Conservation (phyloP, 2,113 vertebrate species). For the Chionomys nivalis region DNA sequence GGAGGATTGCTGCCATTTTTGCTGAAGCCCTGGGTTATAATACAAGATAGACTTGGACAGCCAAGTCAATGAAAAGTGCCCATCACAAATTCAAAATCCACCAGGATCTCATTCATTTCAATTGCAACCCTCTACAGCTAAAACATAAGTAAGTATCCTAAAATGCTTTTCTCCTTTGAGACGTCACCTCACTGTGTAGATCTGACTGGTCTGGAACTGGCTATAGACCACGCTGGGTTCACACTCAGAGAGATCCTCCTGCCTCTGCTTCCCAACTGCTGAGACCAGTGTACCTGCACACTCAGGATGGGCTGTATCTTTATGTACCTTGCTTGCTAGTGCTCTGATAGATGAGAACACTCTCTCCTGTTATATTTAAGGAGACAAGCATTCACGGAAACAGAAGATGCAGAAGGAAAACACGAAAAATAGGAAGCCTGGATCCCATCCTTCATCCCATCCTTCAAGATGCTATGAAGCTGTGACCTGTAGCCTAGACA, state of each 20-base stretch:
- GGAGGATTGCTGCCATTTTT: background rate
- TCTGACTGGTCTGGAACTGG: background rate
- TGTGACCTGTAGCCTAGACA: background rate
- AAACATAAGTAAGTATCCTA: slow-evolving; percentile 19
- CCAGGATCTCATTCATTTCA: background rate
- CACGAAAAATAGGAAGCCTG: slow-evolving; percentile 70
- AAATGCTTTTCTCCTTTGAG: background rate
- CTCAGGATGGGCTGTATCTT: background rate
- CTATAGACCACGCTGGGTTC: background rate
- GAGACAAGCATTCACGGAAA: slow-evolving; percentile 69
- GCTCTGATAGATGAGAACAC: slow-evolving; percentile 15
- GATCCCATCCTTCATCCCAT: background rate
- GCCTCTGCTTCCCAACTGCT: background rate
- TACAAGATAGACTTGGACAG: background rate
- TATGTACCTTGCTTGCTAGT: background rate
- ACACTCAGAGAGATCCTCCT: background rate
- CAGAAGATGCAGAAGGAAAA: slow-evolving; percentile 68
- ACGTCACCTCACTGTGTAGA: background rate
- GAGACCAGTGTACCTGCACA: background rate
- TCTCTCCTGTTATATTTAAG: slow-evolving; percentile 81
- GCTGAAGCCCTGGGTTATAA: background rate
- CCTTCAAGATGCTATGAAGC: slow-evolving; percentile 52
- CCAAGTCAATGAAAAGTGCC: background rate
- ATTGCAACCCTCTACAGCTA: background rate
- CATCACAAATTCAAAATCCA: background rate